These are phyloP conservation scores for Pterophyllum scalare DNA, from an alignment of 2,113 vertebrate species.

Conservation along the genomic window DNA sequence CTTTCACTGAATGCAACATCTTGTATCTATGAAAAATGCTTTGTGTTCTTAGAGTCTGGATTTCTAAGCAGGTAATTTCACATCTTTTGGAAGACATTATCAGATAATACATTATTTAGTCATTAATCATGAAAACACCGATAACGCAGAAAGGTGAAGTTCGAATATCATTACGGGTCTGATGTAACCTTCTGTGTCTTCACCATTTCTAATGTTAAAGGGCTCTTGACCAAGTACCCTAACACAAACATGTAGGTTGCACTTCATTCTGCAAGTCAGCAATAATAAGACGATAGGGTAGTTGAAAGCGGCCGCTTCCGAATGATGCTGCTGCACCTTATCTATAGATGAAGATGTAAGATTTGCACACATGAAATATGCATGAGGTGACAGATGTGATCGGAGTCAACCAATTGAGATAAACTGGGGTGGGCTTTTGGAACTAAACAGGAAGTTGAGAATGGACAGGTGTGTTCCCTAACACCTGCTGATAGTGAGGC, in stretches of 20 bases:
- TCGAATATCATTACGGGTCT: accelerated
- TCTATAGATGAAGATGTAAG: background rate
- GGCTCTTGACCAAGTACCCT: background rate
- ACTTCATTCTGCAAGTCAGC: background rate
- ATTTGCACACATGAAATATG: conserved; percentile 1
- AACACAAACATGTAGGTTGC: background rate
- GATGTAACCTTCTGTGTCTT: background rate
- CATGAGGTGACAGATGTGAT: background rate
- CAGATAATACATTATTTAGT: background rate
- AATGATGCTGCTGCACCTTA: background rate
- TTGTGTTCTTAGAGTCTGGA: background rate
- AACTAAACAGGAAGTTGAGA: background rate
- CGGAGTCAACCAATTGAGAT: background rate
- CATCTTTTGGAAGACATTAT: background rate
- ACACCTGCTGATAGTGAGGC: background rate
- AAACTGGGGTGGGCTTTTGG: background rate
- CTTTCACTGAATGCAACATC: background rate
- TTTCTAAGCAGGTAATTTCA: background rate
- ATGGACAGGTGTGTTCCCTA: background rate
- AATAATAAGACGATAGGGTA: background rate
- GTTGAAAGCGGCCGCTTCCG: background rate
- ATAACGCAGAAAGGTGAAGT: background rate
- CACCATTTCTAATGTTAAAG: background rate
- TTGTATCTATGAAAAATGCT: background rate
- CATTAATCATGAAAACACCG: background rate